These are phyloP conservation scores for Misgurnus mizolepis DNA, from an alignment of 2,113 vertebrate species.

Conservation along the genomic window DNA sequence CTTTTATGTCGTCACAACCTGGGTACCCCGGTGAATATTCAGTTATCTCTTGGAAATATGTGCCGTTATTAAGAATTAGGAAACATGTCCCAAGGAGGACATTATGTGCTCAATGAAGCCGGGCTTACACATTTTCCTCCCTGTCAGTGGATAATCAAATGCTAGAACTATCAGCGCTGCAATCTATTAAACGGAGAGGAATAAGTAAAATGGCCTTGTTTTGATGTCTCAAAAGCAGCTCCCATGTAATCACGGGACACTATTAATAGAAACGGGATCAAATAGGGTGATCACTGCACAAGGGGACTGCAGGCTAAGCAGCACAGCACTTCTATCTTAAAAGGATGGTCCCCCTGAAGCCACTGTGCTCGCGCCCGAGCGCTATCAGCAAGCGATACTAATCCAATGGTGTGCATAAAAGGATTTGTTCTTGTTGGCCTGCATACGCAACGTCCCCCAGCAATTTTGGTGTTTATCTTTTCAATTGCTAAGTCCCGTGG, in stretches of 20 bases:
- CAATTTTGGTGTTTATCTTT: conserved; percentile 71
- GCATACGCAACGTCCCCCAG: conserved; percentile 60
- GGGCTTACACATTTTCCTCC: conserved; percentile 62
- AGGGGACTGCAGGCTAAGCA: conserved; percentile 43
- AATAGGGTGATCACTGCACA: conserved; percentile 51
- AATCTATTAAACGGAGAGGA: conserved; percentile 54
- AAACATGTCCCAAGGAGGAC: conserved; percentile 59
- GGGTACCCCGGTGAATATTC: conserved; percentile 54
- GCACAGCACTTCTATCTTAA: conserved; percentile 53
- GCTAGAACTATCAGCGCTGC: conserved; percentile 53
- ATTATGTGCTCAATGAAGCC: conserved; percentile 63
- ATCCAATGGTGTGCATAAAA: conserved; percentile 67
- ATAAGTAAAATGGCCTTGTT: conserved; percentile 57
- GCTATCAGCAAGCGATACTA: conserved; percentile 59
- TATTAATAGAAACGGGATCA: conserved; percentile 55
- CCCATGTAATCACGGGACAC: conserved; percentile 57
- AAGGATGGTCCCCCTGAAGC: conserved; percentile 50
- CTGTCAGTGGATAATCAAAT: conserved; percentile 62
- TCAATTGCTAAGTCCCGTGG: conserved; percentile 62
- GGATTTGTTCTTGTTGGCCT: conserved; percentile 70
- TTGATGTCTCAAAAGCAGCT: conserved; percentile 51
- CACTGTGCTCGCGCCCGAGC: conserved; percentile 53
- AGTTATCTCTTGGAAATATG: conserved; percentile 73
- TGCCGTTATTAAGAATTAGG: conserved; percentile 70
- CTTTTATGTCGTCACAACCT: conserved; percentile 59